phyloP scores from a whole-genome alignment of 2,797 vertebrate species.

The Brachyalestes nurse region DNA sequence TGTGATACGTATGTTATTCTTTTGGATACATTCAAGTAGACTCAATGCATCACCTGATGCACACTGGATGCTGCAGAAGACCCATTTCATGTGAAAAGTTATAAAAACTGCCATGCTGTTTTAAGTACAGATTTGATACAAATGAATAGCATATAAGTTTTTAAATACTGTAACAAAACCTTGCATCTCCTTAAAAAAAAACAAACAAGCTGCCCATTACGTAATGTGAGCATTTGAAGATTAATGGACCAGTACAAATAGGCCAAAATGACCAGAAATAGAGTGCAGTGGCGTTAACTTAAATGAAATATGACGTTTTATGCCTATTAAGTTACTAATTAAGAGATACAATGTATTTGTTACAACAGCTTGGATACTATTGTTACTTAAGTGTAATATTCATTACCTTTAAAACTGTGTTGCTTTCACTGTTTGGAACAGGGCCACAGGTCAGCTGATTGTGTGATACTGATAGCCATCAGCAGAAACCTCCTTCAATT shows the following conservation, averaged over 20 bases:
- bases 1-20: too few relatives aligned
- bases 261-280: not conserved
- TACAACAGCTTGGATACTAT: too few relatives aligned
- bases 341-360: too few relatives aligned
- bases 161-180: not conserved
- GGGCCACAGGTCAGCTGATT: not conserved
- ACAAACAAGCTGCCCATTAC: not conserved
- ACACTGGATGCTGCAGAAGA: too few relatives aligned
- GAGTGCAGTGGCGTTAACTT: too few relatives aligned
- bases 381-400: too few relatives aligned
- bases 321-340: too few relatives aligned
- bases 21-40: too few relatives aligned
- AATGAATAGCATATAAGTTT: too few relatives aligned
- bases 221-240: not conserved
- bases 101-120: not conserved
- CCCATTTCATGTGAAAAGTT: not conserved
- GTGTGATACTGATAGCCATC: constrained; percentile 25
- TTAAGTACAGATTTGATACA: not conserved
- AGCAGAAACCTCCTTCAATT: constrained; percentile 18
- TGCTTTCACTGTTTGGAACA: constrained; percentile 1
- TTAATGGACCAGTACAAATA: not conserved
- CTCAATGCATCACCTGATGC: too few relatives aligned
- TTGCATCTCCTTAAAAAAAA: not conserved
- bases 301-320: too few relatives aligned
- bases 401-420: constrained; percentile 43